These are phyloP conservation scores for Sturnira hondurensis DNA, from an alignment of 2,113 vertebrate species.

Conservation along the genomic window DNA sequence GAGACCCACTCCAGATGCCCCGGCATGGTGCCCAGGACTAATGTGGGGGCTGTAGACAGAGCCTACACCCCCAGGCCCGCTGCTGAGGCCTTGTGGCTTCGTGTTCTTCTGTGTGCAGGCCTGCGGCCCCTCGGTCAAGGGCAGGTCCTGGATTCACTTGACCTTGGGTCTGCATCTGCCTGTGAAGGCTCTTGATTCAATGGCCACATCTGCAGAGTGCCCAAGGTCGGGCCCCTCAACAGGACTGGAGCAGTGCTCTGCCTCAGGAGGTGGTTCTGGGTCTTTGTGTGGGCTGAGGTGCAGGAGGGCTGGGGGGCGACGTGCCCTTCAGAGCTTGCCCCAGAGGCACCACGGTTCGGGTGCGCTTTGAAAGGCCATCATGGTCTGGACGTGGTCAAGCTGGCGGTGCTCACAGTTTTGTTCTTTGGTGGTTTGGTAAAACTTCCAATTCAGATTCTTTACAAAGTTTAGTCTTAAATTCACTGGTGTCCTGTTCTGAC, in stretches of 20 bases:
- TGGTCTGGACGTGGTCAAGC: accelerated
- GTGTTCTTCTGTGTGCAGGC: background rate
- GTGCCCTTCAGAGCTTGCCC: background rate
- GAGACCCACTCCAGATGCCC: too few species aligned
- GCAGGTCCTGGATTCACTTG: background rate
- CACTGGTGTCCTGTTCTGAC: background rate
- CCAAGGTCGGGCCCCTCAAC: background rate
- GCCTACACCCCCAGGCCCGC: background rate
- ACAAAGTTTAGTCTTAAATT: background rate
- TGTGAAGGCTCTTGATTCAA: background rate
- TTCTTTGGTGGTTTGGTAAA: background rate
- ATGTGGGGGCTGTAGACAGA: background rate
- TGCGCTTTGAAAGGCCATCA: accelerated
- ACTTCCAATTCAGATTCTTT: background rate
- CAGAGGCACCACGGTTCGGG: accelerated
- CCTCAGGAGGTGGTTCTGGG: background rate
- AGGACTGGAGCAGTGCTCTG: background rate
- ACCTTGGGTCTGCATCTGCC: background rate
- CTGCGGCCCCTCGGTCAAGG: background rate
- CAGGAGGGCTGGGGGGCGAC: accelerated
- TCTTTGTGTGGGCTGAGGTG: accelerated
- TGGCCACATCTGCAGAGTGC: background rate
- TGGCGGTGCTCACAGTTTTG: accelerated
- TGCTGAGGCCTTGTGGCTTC: background rate
- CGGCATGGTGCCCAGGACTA: too few species aligned